Evolutionary conservation across 2,888 invertebrate species (phyloP).

Genomic region (Aproaerema taeniolella): DNA sequence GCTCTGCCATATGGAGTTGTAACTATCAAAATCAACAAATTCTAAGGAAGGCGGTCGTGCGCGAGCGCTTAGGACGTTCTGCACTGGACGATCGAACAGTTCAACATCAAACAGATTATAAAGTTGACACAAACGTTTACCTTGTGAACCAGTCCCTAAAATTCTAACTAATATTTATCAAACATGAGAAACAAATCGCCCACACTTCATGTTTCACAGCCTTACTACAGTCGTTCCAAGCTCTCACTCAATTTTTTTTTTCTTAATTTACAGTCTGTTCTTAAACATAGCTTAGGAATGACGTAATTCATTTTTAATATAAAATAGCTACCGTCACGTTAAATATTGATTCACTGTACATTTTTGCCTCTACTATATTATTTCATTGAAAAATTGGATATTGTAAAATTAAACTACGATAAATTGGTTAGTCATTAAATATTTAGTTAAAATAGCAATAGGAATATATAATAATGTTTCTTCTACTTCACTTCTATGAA

Average conservation of each 20-base stretch:
- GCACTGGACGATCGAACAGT: conserved; percentile 56
- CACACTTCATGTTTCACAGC: conserved; percentile 68
- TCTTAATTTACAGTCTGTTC: conserved; percentile 53
- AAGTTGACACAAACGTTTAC: conserved; percentile 26
- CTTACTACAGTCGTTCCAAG: conserved; percentile 67
- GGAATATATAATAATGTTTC: too few relatives aligned
- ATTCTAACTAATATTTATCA: conserved; percentile 31
- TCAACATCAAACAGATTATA: conserved; percentile 33
- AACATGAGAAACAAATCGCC: conserved; percentile 44
- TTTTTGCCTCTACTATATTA: conserved; percentile 1
- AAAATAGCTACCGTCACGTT: conserved; percentile 43
- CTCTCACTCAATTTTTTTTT: conserved; percentile 58
- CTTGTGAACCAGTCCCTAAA: conserved; percentile 30
- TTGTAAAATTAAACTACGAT: neutral
- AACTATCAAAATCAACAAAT: conserved; percentile 36
- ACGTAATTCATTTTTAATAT: too few relatives aligned
- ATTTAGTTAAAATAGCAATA: too few relatives aligned
- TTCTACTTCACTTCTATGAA: conserved; percentile 9
- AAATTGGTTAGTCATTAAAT: conserved; percentile 1
- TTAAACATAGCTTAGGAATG: conserved; percentile 55
- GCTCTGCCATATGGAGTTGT: conserved; percentile 44
- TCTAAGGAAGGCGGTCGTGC: conserved; percentile 37
- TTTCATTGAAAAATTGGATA: neutral
- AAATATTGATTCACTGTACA: conserved; percentile 12
- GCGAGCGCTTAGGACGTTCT: conserved; percentile 50